A percentile compares a stretch with the other conserved stretches of the same genome.
phyloP scores from a whole-genome alignment of 2,888 invertebrate species.

The Dolichopus griseipennis region DNA sequence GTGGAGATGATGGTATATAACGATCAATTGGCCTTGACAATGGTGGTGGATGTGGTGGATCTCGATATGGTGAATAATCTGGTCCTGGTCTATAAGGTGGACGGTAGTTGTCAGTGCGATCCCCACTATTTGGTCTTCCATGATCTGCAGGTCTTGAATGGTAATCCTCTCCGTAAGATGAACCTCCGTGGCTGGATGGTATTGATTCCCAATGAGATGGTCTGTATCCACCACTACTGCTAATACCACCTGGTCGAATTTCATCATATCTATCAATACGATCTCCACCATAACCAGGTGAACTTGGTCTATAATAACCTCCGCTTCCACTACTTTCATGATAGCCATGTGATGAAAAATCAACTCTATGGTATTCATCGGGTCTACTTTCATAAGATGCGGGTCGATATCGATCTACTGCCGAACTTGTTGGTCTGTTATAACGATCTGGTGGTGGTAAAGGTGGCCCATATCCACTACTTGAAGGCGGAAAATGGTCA shows the following conservation, averaged over 20 bases:
- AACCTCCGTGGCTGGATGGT: slow-evolving; percentile 33
- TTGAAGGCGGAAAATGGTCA: slow-evolving; percentile 25
- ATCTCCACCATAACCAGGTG: slow-evolving; percentile 32
- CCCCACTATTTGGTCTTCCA: slow-evolving; percentile 26
- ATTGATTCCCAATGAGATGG: slow-evolving; percentile 37
- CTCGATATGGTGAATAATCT: slow-evolving; percentile 36
- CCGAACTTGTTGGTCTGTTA: slow-evolving; percentile 30
- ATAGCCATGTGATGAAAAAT: slow-evolving; percentile 37
- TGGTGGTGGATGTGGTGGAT: slow-evolving; percentile 23
- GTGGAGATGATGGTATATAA: slow-evolving; percentile 21
- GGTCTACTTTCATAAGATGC: slow-evolving; percentile 33
- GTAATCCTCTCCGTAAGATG: slow-evolving; percentile 36
- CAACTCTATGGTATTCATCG: slow-evolving; percentile 35
- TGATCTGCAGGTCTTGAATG: slow-evolving; percentile 28
- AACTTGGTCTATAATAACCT: slow-evolving; percentile 31
- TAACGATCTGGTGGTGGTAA: slow-evolving; percentile 25
- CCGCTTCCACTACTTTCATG: slow-evolving; percentile 24
- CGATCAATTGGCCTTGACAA: slow-evolving; percentile 13
- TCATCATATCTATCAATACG: slow-evolving; percentile 39
- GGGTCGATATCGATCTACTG: slow-evolving; percentile 35
- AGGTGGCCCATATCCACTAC: slow-evolving; percentile 22
- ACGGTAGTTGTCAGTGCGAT: slow-evolving; percentile 33
- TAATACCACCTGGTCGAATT: slow-evolving; percentile 27
- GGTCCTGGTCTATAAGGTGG: slow-evolving; percentile 35
- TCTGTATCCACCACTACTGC: slow-evolving; percentile 26